These are phyloP conservation scores for Heliconius aoede DNA, from an alignment of 2,888 invertebrate species.

Conservation along the genomic window DNA sequence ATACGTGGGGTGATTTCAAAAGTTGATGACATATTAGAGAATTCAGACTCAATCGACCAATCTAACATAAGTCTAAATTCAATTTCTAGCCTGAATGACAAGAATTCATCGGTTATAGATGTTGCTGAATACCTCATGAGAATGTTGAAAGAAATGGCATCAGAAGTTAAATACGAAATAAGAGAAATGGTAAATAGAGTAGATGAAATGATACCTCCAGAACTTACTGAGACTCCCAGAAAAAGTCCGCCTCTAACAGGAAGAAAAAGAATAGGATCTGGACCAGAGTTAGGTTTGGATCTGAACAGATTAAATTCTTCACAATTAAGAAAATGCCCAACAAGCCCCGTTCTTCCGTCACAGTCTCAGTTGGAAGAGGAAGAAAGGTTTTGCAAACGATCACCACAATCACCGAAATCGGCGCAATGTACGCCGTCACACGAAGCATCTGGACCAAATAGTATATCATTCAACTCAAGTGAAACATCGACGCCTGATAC, in stretches of 20 bases:
- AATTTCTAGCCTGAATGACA: constrained; percentile 85
- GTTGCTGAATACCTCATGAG: constrained; percentile 91
- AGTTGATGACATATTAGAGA: constrained; percentile 90
- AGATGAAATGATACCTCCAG: constrained; percentile 86
- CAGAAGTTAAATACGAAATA: constrained; percentile 90
- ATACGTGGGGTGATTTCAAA: constrained; percentile 91
- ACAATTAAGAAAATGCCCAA: constrained; percentile 75
- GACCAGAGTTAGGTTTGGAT: constrained; percentile 75
- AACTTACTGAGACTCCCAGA: constrained; percentile 66
- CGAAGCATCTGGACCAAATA: constrained; percentile 75
- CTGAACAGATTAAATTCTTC: constrained; percentile 59
- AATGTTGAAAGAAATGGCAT: constrained; percentile 90
- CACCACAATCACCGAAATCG: constrained; percentile 75
- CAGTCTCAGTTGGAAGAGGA: constrained; percentile 71
- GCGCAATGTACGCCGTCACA: constrained; percentile 75
- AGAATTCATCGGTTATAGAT: constrained; percentile 89
- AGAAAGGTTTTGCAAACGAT: constrained; percentile 62
- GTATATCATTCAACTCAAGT: constrained; percentile 80
- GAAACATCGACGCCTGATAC: constrained; percentile 82
- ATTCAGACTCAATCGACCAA: constrained; percentile 85
- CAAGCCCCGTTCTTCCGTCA: constrained; percentile 73
- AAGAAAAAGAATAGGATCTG: constrained; percentile 73
- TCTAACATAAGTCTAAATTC: constrained; percentile 78
- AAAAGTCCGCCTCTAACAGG: constrained; percentile 76
- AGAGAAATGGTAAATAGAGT: constrained; percentile 89